Conservation (phyloP, 2,797 vertebrate species). For the Hyperoplus immaculatus region DNA sequence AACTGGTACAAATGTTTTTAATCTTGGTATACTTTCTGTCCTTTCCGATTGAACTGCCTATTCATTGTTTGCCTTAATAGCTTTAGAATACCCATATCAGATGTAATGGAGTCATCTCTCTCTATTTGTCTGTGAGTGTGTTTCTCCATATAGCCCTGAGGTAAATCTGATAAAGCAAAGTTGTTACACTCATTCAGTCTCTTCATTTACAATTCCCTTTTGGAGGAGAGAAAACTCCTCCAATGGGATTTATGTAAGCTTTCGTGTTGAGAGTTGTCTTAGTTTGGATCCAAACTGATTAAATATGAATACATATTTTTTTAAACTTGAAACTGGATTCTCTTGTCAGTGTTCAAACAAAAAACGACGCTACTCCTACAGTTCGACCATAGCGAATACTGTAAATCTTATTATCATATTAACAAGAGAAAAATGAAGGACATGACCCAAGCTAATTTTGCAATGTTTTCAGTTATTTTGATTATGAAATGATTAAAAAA, state of each 20-base stretch:
- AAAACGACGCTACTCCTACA: not conserved
- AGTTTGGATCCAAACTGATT: constrained; percentile 30
- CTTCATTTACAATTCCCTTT: constrained; percentile 28
- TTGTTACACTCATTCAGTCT: constrained; percentile 38
- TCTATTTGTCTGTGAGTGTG: not conserved
- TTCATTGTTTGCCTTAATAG: constrained; percentile 9
- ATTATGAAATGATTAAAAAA: too few species aligned
- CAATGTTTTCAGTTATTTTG: not conserved
- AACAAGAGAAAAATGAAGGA: not conserved
- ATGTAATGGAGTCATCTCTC: constrained; percentile 15
- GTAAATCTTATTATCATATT: too few species aligned
- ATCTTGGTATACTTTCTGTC: not conserved
- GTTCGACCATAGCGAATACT: not conserved
- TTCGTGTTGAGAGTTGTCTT: constrained; percentile 1
- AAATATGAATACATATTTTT: constrained; percentile 43
- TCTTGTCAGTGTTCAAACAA: constrained; percentile 11
- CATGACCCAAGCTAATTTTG: not conserved
- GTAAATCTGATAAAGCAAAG: constrained; percentile 45
- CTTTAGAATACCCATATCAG: constrained; percentile 4
- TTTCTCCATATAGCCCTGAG: not conserved
- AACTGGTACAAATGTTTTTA: not conserved
- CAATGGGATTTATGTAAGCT: constrained; percentile 38
- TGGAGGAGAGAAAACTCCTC: constrained; percentile 15
- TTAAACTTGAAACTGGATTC: constrained; percentile 15
- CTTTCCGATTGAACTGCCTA: not conserved